Percentiles rank a stretch among this genome's conserved stretches.
phyloP scores from a whole-genome alignment of 2,888 invertebrate genomes.

The Noctua janthe region DNA sequence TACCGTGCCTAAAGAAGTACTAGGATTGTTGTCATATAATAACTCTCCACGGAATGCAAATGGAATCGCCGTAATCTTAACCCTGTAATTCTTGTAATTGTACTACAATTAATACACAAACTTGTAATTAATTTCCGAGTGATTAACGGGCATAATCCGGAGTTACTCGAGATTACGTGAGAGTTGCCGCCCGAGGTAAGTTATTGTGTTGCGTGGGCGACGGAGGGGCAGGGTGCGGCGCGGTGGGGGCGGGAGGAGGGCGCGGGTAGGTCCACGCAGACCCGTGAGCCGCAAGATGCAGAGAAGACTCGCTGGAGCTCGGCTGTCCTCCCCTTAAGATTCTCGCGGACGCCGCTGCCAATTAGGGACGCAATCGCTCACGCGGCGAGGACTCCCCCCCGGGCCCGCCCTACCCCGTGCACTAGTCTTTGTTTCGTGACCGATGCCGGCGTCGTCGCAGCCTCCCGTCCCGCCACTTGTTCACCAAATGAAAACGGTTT shows the following conservation, averaged over 20 bases:
- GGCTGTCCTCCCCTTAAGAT: slow-evolving; percentile 90
- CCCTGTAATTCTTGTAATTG: slow-evolving; percentile 86
- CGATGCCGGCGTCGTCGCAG: slow-evolving; percentile 75
- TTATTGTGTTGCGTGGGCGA: slow-evolving; percentile 85
- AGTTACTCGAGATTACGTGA: slow-evolving; percentile 89
- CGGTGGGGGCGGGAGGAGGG: slow-evolving; percentile 53
- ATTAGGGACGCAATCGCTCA: slow-evolving; percentile 91
- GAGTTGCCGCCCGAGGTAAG: slow-evolving; percentile 85
- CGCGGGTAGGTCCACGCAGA: slow-evolving; percentile 79
- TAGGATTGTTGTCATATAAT: slow-evolving; percentile 40
- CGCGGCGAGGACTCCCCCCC: slow-evolving; percentile 82
- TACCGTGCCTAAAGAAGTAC: slow-evolving; percentile 6
- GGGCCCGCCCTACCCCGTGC: slow-evolving; percentile 76
- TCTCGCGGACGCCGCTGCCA: slow-evolving; percentile 91
- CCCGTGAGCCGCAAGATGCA: slow-evolving; percentile 82
- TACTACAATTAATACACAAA: slow-evolving; percentile 89
- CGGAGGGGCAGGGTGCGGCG: slow-evolving; percentile 70
- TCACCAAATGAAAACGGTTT: slow-evolving; percentile 88
- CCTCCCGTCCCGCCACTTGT: slow-evolving; percentile 83
- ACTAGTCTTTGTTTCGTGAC: slow-evolving; percentile 85
- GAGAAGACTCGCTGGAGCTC: slow-evolving; percentile 83
- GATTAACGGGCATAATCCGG: slow-evolving; percentile 90
- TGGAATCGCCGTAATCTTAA: slow-evolving; percentile 72
- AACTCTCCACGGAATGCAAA: slow-evolving; percentile 49
- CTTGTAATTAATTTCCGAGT: slow-evolving; percentile 90